Evolutionary conservation across 2,888 invertebrate genomes (phyloP), one percentile per base, ranked within the genome.

Genomic region (Protodeltote pygarga): DNA sequence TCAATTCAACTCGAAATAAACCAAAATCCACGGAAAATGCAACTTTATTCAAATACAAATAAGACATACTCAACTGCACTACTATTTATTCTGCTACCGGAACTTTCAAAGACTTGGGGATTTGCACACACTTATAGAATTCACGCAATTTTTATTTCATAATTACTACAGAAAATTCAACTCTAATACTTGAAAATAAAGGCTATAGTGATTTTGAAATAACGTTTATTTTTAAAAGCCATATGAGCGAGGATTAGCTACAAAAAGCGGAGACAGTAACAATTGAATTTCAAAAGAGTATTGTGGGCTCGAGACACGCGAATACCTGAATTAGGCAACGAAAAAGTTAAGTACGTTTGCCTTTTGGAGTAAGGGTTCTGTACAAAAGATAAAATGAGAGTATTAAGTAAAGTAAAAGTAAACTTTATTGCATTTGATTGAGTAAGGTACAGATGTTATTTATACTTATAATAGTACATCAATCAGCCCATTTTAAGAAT

Each of bases 61-160:
- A 40, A 24, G 28, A 4, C 5, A 10, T 5, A 29, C 17, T 31
- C 5, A 27, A 24, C 19, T 5, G 19, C 9, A 14, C 6, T 9
- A 33, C 9, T 25, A 21, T 34, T 27, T 29, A 13, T 16, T 11
- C 2, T 29, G 41, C 20, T 40, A 24, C 33, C 40, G 32, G 38
- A 62, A 55, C 49, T 52, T 29, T 42, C 28, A 39, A 38, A 44
- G 28, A 29, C 28, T 19, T 4, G 0, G 21, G 44, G 49, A 49
- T 65, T 61, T 50, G 46, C 54, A 54, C 61, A 54, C 53, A 54
- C 31, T 53, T 41, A 20, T 11, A 29, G 25, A 25, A 29, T 25
- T 31, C 25, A 39, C 19, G 9, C 35, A 20, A 9, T 2, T 21
- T 34, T 34, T 42, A 5, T 17, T 17, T 4, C 27, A 13, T 8